These are phyloP conservation scores for Manacus vitellinus DNA, from an alignment of 2,113 vertebrate genomes.

Conservation along the genomic window DNA sequence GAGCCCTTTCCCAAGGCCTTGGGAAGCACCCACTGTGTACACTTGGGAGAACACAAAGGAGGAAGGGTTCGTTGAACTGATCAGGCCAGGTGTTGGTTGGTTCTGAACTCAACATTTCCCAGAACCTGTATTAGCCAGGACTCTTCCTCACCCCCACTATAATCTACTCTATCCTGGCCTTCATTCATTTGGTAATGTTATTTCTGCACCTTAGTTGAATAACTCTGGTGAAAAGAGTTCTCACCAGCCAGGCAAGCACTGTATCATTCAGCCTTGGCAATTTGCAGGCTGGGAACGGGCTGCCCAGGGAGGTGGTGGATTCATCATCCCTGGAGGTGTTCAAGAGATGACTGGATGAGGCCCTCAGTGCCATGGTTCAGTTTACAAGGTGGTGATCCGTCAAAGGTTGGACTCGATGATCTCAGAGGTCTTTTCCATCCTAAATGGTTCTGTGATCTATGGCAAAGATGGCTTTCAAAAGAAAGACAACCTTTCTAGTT, in stretches of 20 bases:
- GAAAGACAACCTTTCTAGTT: not conserved
- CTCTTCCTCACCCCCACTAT: too few species aligned
- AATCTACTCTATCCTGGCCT: not conserved
- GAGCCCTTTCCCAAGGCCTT: not conserved
- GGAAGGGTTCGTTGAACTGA: not conserved
- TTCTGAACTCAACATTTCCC: not conserved
- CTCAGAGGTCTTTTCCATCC: not conserved
- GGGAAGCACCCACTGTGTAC: not conserved
- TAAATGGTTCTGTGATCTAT: not conserved
- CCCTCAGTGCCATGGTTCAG: not conserved
- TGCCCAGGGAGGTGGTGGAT: not conserved
- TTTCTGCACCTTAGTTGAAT: not conserved
- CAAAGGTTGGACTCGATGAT: rapidly evolving
- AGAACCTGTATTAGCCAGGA: not conserved
- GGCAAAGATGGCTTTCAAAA: not conserved
- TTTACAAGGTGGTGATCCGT: not conserved
- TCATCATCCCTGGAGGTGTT: not conserved
- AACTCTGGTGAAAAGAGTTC: not conserved
- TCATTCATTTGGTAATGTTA: not conserved
- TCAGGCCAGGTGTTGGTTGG: rapidly evolving
- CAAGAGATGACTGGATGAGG: rapidly evolving
- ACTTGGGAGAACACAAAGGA: not conserved
- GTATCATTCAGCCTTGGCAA: not conserved
- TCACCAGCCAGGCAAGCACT: not conserved
- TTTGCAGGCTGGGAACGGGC: not conserved